Base-by-base conservation (phyloP, 2,113 vertebrate genomes). In the Gasterosteus aculeatus region DNA sequence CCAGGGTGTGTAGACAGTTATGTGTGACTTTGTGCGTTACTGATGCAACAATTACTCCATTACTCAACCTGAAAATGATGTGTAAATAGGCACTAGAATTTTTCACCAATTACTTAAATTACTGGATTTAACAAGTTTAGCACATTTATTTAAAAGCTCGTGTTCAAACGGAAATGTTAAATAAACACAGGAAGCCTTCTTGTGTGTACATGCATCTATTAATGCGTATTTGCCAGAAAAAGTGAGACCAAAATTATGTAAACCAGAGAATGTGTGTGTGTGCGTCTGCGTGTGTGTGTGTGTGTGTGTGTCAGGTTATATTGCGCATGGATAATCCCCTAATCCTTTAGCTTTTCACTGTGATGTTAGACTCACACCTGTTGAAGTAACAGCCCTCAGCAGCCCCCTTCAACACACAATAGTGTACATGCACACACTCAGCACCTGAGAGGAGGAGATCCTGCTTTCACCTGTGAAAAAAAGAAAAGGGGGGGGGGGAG, bases 271-370 rank as follows among this genome's bases (percentile, higher is more conserved):
- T 65, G 58, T 57, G n/a, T 56, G 39, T 76, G 29, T 38, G 60
- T 63, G 19, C 73, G 72, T 62, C 18, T 61, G 56, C 60, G 41
- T 56, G 31, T 60, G 75, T 57, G 69, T 53, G 18, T 38, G 49
- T 69, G 11, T 35, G 26, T 69, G 12, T 58, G 33, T 72, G 0
- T 72, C 33, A 74, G 77, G 69, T 80, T 78, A 67, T 75, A 46
- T 80, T 69, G 33, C 70, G 61, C 41, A 47, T 54, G 41, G 62
- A 42, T 84, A 83, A 80, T 85, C 81, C 77, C 74, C 49, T 84
- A 89, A 89, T 88, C 80, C 78, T 64, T 79, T 39, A 80, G 33
- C 63, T 67, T 69, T 81, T 77, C 63, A 66, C 44, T 51, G 47
- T 74, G 42, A 72, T 82, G 70, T 81, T 62, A 72, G 59, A 81